Evolutionary conservation across 1,140 invertebrate genomes (phyloP).

Genomic region (Agrypnia vestita): DNA sequence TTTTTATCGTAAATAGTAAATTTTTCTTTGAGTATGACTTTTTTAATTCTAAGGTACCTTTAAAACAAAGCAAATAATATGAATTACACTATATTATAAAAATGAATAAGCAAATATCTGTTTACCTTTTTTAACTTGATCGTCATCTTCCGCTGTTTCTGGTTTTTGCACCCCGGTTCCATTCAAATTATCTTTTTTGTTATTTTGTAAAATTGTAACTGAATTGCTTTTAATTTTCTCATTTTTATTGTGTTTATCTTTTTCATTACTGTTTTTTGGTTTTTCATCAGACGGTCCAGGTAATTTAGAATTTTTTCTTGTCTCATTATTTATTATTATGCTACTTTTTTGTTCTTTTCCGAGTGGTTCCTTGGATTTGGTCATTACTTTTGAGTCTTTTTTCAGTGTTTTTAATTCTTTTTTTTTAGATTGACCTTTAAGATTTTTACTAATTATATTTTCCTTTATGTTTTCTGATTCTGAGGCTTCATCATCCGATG

Average conservation of each 20-base stretch:
- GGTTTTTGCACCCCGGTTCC: neutral
- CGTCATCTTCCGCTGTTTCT: conserved; percentile 2
- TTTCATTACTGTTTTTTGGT: neutral
- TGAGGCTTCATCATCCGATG: conserved; percentile 37
- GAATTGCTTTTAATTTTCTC: neutral
- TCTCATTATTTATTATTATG: neutral
- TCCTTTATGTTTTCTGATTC: conserved; percentile 30
- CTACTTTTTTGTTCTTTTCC: conserved; percentile 8
- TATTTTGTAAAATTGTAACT: neutral
- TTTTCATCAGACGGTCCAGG: conserved; percentile 2
- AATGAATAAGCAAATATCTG: neutral
- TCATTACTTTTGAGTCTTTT: conserved; percentile 2
- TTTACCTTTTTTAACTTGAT: conserved; percentile 32
- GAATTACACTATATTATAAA: neutral
- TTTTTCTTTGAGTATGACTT: no score
- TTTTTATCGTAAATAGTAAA: no score
- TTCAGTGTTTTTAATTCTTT: conserved; percentile 20
- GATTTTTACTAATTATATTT: conserved; percentile 12
- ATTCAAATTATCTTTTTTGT: neutral
- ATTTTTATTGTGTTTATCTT: neutral
- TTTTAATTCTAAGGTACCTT: no score
- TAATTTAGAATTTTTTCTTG: conserved; percentile 17
- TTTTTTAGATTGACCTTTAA: conserved; percentile 32
- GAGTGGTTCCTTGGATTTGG: conserved; percentile 13
- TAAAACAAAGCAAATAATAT: no score